These are phyloP conservation scores for Excalfactoria chinensis DNA, from an alignment of 2,113 vertebrate species.

Conservation along the genomic window DNA sequence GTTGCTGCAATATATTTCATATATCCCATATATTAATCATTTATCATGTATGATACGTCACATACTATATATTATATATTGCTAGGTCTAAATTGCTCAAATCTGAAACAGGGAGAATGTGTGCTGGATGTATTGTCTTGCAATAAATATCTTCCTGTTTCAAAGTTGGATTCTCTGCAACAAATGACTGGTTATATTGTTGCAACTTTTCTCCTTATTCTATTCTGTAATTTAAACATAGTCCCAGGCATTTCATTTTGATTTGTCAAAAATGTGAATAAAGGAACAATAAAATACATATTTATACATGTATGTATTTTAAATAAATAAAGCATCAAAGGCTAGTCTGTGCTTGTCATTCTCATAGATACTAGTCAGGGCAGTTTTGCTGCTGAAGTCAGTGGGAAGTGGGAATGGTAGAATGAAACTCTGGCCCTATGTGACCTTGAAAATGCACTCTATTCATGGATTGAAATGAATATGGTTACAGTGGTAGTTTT, in stretches of 20 bases:
- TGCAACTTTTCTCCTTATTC: not conserved
- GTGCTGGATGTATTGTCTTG: not conserved
- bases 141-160: rapidly evolving
- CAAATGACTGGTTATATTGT: not conserved
- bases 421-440: not conserved
- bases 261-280: not conserved
- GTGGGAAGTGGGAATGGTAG: not conserved
- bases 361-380: not conserved
- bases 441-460: not conserved
- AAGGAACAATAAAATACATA: not conserved
- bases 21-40: too few relatives aligned
- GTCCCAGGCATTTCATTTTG: not conserved
- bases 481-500: not conserved
- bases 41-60: too few relatives aligned
- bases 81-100: not conserved
- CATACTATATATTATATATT: not conserved
- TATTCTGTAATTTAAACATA: not conserved
- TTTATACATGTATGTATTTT: not conserved
- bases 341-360: not conserved
- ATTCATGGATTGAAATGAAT: not conserved
- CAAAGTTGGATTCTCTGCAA: not conserved
- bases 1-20: not conserved
- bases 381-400: not conserved
- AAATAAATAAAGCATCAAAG: not conserved
- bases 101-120: not conserved